A percentile compares a stretch with the other conserved stretches of the same genome.
Evolutionary conservation across 1,140 invertebrate genomes (phyloP).

Genomic region (Lordiphosa clarofinis): DNA sequence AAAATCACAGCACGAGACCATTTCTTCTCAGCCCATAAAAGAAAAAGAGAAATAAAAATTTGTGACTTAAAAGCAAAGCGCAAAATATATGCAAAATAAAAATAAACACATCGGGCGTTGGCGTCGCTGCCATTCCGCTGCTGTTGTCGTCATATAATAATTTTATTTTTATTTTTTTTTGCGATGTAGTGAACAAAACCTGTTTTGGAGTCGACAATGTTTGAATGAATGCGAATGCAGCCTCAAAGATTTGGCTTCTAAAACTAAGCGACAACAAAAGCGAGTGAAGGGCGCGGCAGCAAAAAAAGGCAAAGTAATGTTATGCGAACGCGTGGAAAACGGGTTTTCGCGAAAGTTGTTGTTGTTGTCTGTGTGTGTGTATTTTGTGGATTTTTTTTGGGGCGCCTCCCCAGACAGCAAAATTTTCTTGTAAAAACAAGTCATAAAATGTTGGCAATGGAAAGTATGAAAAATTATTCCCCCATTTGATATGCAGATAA

Average conservation of each 20-base stretch:
- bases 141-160: slow-evolving; percentile 50
- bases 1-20: too few relatives aligned
- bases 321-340: slow-evolving; percentile 73
- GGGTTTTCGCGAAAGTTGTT: slow-evolving; percentile 75
- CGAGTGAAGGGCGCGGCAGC: slow-evolving; percentile 49
- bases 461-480: slow-evolving; percentile 19
- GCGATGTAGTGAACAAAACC: slow-evolving; percentile 31
- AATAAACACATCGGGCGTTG: slow-evolving; percentile 17
- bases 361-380: slow-evolving; percentile 4
- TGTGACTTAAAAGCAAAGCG: slow-evolving; percentile 22
- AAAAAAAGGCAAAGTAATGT: slow-evolving; percentile 38
- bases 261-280: slow-evolving; percentile 43
- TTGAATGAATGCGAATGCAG: slow-evolving; percentile 46
- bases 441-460: slow-evolving; percentile 26
- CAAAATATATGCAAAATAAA: slow-evolving; percentile 34
- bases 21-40: too few relatives aligned
- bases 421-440: slow-evolving; percentile 41
- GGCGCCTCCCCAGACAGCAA: slow-evolving; percentile 25
- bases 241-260: slow-evolving; percentile 59
- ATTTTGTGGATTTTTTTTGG: slow-evolving; percentile 11
- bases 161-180: slow-evolving; percentile 28
- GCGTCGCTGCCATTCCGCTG: slow-evolving; percentile 20
- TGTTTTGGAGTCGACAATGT: slow-evolving; percentile 37
- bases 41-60: background rate
- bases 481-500: slow-evolving; percentile 23